Percentiles rank a stretch among this genome's conserved stretches.
phyloP scores from a whole-genome alignment of 2,113 vertebrate species.

The Orthonyx spaldingii region DNA sequence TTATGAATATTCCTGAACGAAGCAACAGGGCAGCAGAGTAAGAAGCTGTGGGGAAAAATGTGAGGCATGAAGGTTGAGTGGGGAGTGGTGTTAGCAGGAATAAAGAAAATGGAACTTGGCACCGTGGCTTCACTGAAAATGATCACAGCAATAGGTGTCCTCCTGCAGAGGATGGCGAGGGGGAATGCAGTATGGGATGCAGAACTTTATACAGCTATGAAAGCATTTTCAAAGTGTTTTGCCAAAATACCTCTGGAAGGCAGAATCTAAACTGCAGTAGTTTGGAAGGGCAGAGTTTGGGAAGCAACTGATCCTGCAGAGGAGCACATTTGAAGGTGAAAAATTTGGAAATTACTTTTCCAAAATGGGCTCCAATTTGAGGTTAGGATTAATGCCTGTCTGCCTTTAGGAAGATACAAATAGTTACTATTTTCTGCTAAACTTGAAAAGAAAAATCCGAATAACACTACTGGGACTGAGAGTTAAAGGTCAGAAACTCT shows the following conservation, averaged over 20 bases:
- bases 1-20: neutral
- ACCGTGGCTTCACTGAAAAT: neutral
- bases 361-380: neutral
- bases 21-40: neutral
- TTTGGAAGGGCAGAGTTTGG: neutral
- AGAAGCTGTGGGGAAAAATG: neutral
- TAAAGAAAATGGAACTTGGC: neutral
- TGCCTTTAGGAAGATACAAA: constrained; percentile 9
- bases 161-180: neutral
- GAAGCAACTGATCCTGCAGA: neutral
- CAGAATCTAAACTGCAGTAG: neutral
- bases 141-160: neutral
- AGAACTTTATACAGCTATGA: neutral
- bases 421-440: constrained; percentile 25
- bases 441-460: neutral
- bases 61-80: neutral
- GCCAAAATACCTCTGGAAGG: neutral
- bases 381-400: neutral
- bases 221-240: neutral
- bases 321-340: neutral
- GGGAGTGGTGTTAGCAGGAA: neutral
- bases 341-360: neutral
- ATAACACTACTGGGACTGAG: constrained; percentile 31
- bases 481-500: constrained; percentile 57
- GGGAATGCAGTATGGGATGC: neutral